A percentile compares a stretch with the other conserved stretches of the same genome.
Conservation (phyloP, 2,113 vertebrate genomes). For the Silurus meridionalis region DNA sequence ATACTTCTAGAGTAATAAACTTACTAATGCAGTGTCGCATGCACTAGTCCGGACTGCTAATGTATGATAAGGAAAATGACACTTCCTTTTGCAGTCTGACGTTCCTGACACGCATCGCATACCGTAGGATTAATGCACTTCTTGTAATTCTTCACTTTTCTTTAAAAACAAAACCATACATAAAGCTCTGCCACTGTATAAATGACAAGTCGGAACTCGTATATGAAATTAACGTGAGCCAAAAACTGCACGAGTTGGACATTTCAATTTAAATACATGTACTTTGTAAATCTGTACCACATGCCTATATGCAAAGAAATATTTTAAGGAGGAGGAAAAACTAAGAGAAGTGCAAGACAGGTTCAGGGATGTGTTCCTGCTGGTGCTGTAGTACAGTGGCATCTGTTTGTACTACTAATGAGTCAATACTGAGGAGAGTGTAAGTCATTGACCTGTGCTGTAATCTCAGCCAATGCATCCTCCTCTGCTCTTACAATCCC, state of each 20-base stretch:
- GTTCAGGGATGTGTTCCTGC: background rate
- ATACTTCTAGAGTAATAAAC: background rate
- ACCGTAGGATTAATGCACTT: background rate
- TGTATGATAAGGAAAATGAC: background rate
- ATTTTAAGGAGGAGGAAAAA: background rate
- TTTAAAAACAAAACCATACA: background rate
- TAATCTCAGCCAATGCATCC: slow-evolving; percentile 54
- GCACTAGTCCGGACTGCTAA: background rate
- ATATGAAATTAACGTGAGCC: background rate
- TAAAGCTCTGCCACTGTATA: background rate
- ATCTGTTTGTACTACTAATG: slow-evolving; percentile 54
- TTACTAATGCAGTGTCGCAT: background rate
- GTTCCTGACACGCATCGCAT: background rate
- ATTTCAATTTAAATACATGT: background rate
- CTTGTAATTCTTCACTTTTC: background rate
- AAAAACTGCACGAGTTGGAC: background rate
- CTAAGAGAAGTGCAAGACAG: background rate
- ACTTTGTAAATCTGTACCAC: background rate
- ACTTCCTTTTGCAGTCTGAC: background rate
- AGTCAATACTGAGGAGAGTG: slow-evolving; percentile 54
- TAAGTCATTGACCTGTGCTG: slow-evolving; percentile 52
- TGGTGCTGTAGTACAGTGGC: background rate
- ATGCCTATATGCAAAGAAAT: background rate
- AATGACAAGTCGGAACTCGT: background rate
- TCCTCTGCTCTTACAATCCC: slow-evolving; percentile 6